Percentiles rank a stretch among this genome's conserved stretches.
Conservation (phyloP, 1,140 invertebrate genomes). For the Pachypsylla venusta region DNA sequence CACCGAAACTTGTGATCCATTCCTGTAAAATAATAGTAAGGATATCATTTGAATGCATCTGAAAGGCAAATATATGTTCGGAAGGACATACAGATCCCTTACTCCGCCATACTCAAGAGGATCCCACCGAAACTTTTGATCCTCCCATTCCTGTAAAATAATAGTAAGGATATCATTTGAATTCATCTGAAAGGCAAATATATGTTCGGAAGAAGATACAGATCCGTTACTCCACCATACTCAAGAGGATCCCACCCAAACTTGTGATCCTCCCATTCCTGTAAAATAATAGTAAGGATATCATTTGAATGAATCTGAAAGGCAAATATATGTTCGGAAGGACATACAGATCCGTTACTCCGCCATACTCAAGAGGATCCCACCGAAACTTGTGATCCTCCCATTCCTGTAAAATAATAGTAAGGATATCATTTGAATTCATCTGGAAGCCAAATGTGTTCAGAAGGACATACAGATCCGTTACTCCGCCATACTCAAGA, state of each 20-base stretch:
- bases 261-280: conserved; percentile 96
- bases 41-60: no score
- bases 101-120: conserved; percentile 89
- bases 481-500: conserved; percentile 84
- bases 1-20: conserved; percentile 94
- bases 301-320: no score
- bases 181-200: conserved; percentile 89
- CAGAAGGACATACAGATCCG: conserved; percentile 77
- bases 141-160: conserved; percentile 76
- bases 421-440: no score
- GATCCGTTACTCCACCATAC: conserved; percentile 84
- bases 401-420: conserved; percentile 88
- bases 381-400: conserved; percentile 93
- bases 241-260: conserved; percentile 89
- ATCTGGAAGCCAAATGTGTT: conserved; percentile 88
- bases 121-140: conserved; percentile 95
- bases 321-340: no score
- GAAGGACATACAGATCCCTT: conserved; percentile 77
- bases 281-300: conserved; percentile 53
- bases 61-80: conserved; percentile 85
- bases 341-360: conserved; percentile 80
- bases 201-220: conserved; percentile 85
- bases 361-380: conserved; percentile 90
- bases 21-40: conserved; percentile 57
- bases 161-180: no score